Base-by-base conservation (phyloP, 2,797 vertebrate genomes). In the Erithacus rubecula region DNA sequence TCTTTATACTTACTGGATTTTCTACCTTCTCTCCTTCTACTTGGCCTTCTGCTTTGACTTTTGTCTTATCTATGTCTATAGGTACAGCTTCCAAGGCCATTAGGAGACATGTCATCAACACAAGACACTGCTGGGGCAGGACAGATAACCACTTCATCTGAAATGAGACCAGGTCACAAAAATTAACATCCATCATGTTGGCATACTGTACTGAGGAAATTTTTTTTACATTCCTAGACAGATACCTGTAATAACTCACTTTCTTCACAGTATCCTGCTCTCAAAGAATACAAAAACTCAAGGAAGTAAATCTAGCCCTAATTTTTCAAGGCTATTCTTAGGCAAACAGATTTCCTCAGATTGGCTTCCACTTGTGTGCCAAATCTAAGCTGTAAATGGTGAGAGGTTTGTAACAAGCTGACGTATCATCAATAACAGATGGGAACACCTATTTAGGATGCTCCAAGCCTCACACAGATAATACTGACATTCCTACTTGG, bases 1-100 rank as follows among this genome's bases (percentile, higher is more conserved):
- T 83, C 44, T 71, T 80, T 90, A 79, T 21, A 97, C 98, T 99
- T 97, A 99, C 99, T 96, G 98, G 98, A 93, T 97, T 98, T 59
- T 99, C 98, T 93, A 99, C 96, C 71, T 98, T 96, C 55, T 98
- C 98, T 56, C 98, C 98, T 16, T 98, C 95, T 70, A 97, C 93
- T 0, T 97, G 96, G 62, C 98, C 98, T 41, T 97, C 92, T 83
- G 97, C 88, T 90, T 98, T 98, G 63, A 99, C 98, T 97, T 99
- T 99, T 36, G 99, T 99, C 96, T 99, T 99, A 87, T 99, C 99
- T 82, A 99, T 97, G 53, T 99, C 98, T 93, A 99, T 99, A 77
- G 99, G 99, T 78, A 99, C 99, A 71, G 99, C 98, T 95, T 98
- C 96, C 51, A 98, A 95, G 90, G 84, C 95, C 89, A 98, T 80